Base-by-base conservation (phyloP, 2,797 vertebrate species). In the Sebastes matsubarae region DNA sequence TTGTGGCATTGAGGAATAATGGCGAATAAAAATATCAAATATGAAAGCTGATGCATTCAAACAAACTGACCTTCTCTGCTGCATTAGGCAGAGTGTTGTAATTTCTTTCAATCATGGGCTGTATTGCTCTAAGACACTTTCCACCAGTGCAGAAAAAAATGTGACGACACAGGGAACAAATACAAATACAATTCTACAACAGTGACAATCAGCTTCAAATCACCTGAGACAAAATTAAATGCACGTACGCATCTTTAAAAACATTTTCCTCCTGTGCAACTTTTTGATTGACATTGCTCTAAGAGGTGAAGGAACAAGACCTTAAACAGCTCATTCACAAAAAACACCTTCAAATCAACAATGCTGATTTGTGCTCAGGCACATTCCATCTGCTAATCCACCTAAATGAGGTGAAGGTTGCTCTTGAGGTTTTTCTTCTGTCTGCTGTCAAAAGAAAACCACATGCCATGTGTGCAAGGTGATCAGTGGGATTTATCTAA, bases 301-400 rank as follows among this genome's bases (percentile, higher is more conserved):
- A 59, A 46, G 5, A 64, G 2, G 29, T 18, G 13, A 66, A 24
- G 9, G 11, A 50, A 32, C 6, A 66, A 32, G 18, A 18, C 3
- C 2, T 24, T 12, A 4, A 77, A 50, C 16, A 55, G 12, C 13
- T 61, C 36, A 14, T 16, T 67, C 50, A 9, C 50, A 34, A 63
- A 66, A 60, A 54, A 7, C 20, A 65, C 5, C 24, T 52, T 55
- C 13, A 65, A 14, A 55, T 30, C 5, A 61, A 54, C n/a, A 34
- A 11, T 58, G 3, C 13, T 5, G 16, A 66, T 38, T 68, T 52
- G 6, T 77, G 50, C 16, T 52, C 59, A 85, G 59, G 69, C 54
- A 82, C 30, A 69, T 13, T 34, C 29, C 6, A 66, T 68, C n/a
- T 67, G 30, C 36, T 64, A 76, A 58, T 76, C 25, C 67, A 65